Base-by-base conservation (phyloP, 2,797 vertebrate genomes). In the Poeciliopsis gracilis region DNA sequence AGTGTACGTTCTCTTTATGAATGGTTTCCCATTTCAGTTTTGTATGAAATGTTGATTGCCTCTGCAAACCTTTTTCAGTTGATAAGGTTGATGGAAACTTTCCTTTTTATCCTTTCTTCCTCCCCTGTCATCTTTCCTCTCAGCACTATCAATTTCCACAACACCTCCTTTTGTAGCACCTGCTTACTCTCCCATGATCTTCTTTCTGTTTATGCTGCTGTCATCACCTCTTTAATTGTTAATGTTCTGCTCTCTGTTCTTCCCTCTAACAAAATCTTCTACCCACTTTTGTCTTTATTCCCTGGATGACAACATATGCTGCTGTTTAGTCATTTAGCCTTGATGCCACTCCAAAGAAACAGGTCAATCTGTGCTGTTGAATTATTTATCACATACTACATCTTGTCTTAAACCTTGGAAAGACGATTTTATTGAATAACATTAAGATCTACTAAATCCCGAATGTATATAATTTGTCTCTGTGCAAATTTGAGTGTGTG, bases 141-240 rank as follows among this genome's bases (percentile, higher is more conserved):
- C 66, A 13, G 36, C 72, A 11, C 15, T n/a, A 57, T 11, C 76
- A 80, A 16, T 80, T 87, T 89, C 45, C 43, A 47, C 80, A 81
- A 83, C 78, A 75, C 63, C 72, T 75, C 77, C 77, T 80, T 79
- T 86, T 63, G 57, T 49, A 70, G 81, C 82, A 78, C 88, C 86
- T 81, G 79, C 74, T 82, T 61, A 25, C 36, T 69, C 76, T 91
- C 76, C 75, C 72, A 82, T 83, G 63, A 75, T 69, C 73, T 46
- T 72, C 66, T 85, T 90, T 78, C 87, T 87, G 81, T 93, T 90
- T 87, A 84, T 88, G 82, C 88, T 71, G 41, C 67, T 71, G 43
- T 71, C 57, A 71, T 92, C 85, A 90, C 90, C 89, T 90, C 71
- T 78, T 92, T 82, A 91, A 93, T 92, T 85, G 89, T 93, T 93